Evolutionary conservation across 2,888 invertebrate species (phyloP), one percentile per base, ranked within the genome.

Genomic region (Erebia ligea): DNA sequence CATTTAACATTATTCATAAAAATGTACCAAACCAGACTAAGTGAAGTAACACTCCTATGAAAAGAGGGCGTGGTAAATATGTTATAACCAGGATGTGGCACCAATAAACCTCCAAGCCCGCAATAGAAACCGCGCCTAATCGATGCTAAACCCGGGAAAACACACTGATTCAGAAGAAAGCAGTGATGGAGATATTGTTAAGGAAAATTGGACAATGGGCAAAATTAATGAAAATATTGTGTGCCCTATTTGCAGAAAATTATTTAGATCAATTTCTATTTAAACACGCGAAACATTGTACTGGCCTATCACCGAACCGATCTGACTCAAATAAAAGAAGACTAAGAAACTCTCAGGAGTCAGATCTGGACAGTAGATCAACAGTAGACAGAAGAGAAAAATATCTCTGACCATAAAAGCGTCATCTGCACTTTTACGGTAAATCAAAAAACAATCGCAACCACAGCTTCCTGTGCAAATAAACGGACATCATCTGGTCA

Each of bases 281-380:
- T 72, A 94, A 94, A 84, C 94, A 94, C 73, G 94, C 93, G 0
- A 94, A 94, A 79, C 94, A 94, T 80, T 94, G 94, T 72, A 90
- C 91, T 2, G 93, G 93, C 0, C 89, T 90, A 0, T 93, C 93
- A 1, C 92, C 92, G 1, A 92, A 82, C 75, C 84, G 92, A 75
- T 92, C 91, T 69, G 92, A 90, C n/a, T n/a, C n/a, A n/a, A n/a
- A n/a, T n/a, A n/a, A n/a, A n/a, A n/a, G n/a, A n/a, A n/a, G n/a
- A n/a, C n/a, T n/a, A n/a, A n/a, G n/a, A n/a, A n/a, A n/a, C n/a
- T n/a, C n/a, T n/a, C n/a, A n/a, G n/a, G n/a, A n/a, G n/a, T n/a
- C n/a, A n/a, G n/a, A n/a, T n/a, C n/a, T n/a, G n/a, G n/a, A n/a
- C n/a, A n/a, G n/a, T n/a, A n/a, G n/a, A n/a, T n/a, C n/a, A n/a